Evolutionary conservation across 2,113 vertebrate species (phyloP).

Genomic region (Emydocephalus ijimae): DNA sequence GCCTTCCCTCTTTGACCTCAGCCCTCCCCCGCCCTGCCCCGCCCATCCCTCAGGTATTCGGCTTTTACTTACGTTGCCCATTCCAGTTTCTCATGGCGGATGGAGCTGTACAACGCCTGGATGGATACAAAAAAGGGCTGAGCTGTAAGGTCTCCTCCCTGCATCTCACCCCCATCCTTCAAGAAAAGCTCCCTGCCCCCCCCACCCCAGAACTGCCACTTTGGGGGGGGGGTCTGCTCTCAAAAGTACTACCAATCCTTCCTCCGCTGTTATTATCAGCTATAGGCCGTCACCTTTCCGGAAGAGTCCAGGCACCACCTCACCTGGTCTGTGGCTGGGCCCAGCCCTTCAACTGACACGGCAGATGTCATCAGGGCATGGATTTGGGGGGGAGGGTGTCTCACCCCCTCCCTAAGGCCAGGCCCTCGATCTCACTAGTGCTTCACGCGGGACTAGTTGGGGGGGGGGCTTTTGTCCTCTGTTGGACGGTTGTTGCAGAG

Average conservation of each 20-base stretch:
- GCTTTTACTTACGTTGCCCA: constrained; percentile 74
- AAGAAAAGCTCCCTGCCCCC: not conserved
- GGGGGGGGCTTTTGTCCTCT: not conserved
- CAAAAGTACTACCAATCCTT: no score
- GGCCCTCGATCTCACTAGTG: not conserved
- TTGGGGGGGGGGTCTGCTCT: not conserved
- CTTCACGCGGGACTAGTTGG: not conserved
- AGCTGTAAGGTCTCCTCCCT: not conserved
- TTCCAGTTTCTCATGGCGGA: constrained; percentile 81
- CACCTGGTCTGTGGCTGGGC: not conserved
- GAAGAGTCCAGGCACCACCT: not conserved
- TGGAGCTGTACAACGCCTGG: constrained; percentile 81
- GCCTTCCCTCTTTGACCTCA: not conserved
- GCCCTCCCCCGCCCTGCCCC: not conserved
- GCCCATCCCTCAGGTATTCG: no score
- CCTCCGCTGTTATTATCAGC: not conserved
- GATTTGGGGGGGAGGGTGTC: not conserved
- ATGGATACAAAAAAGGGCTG: constrained; percentile 20
- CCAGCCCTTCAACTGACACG: not conserved
- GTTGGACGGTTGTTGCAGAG: not conserved
- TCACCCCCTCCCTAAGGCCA: not conserved
- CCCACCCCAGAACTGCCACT: not conserved
- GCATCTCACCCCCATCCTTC: not conserved
- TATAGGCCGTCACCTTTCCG: not conserved
- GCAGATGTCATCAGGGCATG: not conserved